Base-by-base conservation (phyloP, 2,888 invertebrate genomes). In the Mythimna albipuncta region DNA sequence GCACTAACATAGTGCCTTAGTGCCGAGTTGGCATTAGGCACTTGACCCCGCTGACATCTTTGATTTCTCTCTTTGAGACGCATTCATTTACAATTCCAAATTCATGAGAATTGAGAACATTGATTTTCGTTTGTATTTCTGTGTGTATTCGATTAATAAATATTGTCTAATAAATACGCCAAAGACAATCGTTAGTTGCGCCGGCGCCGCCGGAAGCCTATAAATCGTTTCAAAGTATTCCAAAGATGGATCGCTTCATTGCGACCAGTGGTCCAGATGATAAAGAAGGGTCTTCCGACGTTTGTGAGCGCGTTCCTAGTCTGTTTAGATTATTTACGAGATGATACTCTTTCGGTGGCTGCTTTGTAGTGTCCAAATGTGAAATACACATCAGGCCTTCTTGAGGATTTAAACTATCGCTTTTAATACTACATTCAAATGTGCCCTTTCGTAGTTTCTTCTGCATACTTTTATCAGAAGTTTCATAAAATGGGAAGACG, bases 241-340 rank as follows among this genome's bases (percentile, higher is more conserved):
- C 54, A 78, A 81, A 87, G 89, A 90, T 87, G 87, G 83, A 88
- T 88, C 86, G 87, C 81, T 87, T 85, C 86, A 89, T 86, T 84
- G 85, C 85, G 78, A 84, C 84, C 73, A 82, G 68, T 73, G 80
- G 75, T 77, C 75, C 81, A 81, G 82, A 85, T 85, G 85, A 89
- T 89, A 88, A 89, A 89, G 87, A 88, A 75, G 83, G 77, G 81
- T 75, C 79, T 88, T 87, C 86, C 85, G 87, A 88, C 81, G 80
- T 86, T 83, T 79, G 82, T 82, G 78, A 83, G 81, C 79, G 83
- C 77, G 77, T 85, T 88, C 65, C 13, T 77, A 77, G 76, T 74
- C 55, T 66, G 54, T 75, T 74, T 63, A 70, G 73, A 84, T 87
- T 88, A 89, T 89, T 89, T 88, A 86, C 82, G 86, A 87, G 78